A percentile compares a stretch with the other conserved stretches of the same genome.
These are phyloP conservation scores for Papio anubis DNA, from an alignment of 2,113 vertebrate species.

Conservation along the genomic window DNA sequence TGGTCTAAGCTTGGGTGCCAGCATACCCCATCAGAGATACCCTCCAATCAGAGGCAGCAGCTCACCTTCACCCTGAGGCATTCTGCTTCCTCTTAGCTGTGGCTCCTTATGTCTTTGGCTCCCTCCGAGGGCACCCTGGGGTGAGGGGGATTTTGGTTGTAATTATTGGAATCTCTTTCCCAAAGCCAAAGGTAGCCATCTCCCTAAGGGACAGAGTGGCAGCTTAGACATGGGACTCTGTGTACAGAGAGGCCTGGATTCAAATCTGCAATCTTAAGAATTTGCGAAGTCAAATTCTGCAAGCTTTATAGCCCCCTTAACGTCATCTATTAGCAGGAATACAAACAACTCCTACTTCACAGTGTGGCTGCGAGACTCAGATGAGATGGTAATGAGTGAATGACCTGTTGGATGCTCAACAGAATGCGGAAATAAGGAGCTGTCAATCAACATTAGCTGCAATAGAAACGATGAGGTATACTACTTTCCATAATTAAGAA, in stretches of 20 bases:
- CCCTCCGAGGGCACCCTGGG: not conserved
- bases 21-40: not conserved
- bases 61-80: not conserved
- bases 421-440: not conserved
- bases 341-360: not conserved
- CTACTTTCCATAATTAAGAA: not conserved
- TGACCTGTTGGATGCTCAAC: not conserved
- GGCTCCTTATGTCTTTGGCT: not conserved
- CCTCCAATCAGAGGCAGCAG: not conserved
- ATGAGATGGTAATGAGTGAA: not conserved
- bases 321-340: fast-evolving
- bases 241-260: not conserved
- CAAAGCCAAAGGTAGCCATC: not conserved
- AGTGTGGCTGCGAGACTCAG: not conserved
- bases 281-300: not conserved
- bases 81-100: not conserved
- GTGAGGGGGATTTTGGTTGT: not conserved
- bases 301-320: not conserved
- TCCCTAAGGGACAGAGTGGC: not conserved
- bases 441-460: not conserved
- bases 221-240: not conserved
- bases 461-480: too few relatives aligned
- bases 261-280: too few relatives aligned
- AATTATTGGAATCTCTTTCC: not conserved
- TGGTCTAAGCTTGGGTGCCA: not conserved